Base-by-base conservation (phyloP, 2,888 invertebrate species). In the Latrodectus hesperus region DNA sequence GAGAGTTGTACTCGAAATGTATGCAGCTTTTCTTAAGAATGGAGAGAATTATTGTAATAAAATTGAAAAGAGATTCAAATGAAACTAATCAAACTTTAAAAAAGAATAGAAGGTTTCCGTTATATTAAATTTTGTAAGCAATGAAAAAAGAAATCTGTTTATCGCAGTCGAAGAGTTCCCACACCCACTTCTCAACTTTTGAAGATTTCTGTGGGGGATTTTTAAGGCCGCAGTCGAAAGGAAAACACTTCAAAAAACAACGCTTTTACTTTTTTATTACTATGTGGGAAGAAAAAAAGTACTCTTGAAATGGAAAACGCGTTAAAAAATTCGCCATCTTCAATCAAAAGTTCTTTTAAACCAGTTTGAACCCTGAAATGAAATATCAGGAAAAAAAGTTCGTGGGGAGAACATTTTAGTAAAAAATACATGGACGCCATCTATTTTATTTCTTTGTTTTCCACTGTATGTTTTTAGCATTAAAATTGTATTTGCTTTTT, bases 321-420 rank as follows among this genome's bases (percentile, higher is more conserved):
- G 72, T 38, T 52, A 76, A 75, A 81, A 83, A 86, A 52, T 16
- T 52, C 26, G 53, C 71, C 68, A 52, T 67, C 82, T 82, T 86
- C 86, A 81, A 86, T 81, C 80, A 86, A 77, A 86, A 86, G 81
- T 86, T 86, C 86, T 81, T 81, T 86, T 76, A 81, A 86, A 86
- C 76, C 86, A 81, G 86, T 86, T 86, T 86, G 86, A 86, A 81
- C 87, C 78, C 82, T 77, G 64, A 70, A 75, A 81, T 71, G 80
- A 85, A 65, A 74, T 64, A 64, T 55, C 51, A 70, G 67, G 80
- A 86, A 86, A n/a, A 85, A 84, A 80, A 60, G 53, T 26, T 71
- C 51, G 70, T 79, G 73, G 77, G 55, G 68, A 78, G 75, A 60
- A 26, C 49, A 74, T 85, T 74, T 73, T 85, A 74, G 84, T 85